Base-by-base conservation (phyloP, 2,797 vertebrate genomes). In the Uromys caudimaculatus region DNA sequence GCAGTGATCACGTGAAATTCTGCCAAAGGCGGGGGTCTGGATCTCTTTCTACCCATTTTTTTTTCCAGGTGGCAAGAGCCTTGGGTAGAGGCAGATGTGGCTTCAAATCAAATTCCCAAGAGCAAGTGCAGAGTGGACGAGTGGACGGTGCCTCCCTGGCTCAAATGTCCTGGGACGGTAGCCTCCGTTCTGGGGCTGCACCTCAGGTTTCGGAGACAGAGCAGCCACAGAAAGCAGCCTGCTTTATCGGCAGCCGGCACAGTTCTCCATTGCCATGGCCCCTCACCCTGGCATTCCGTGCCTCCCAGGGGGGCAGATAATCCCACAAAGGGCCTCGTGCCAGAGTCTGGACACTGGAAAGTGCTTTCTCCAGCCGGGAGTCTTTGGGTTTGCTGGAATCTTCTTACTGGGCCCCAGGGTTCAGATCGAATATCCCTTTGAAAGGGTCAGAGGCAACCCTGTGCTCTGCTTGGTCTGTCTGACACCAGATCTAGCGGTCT, bases 351-450 rank as follows among this genome's bases (percentile, higher is more conserved):
- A 50, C 50, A 38, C 44, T 41, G 38, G n/a, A 73, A 60, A 95
- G 94, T 21, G 23, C 93, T 94, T 58, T 96, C 96, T 69, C 64
- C 50, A 29, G 60, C 89, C 4, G 1, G 71, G 95, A 5, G 41
- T 89, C 76, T 87, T 78, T 17, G 87, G 83, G 89, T 73, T 89
- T 16, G 0, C 82, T 10, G 92, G 97, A 89, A 54, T 96, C 97
- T 94, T 95, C 95, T 95, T 96, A 96, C 97, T 14, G 90, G 95
- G 95, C 96, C 97, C 94, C 93, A 27, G 58, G 38, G 52, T 95
- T 96, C 94, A 95, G 97, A 97, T 97, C 95, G 12, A 97, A 97
- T 97, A 95, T 97, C 97, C 92, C 92, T 97, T 96, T 97, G 96
- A 96, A 96, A 97, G 83, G 91, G 93, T 91, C 92, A 91, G 93